Evolutionary conservation across 2,888 invertebrate species (phyloP).

Genomic region (Abrostola tripartita): DNA sequence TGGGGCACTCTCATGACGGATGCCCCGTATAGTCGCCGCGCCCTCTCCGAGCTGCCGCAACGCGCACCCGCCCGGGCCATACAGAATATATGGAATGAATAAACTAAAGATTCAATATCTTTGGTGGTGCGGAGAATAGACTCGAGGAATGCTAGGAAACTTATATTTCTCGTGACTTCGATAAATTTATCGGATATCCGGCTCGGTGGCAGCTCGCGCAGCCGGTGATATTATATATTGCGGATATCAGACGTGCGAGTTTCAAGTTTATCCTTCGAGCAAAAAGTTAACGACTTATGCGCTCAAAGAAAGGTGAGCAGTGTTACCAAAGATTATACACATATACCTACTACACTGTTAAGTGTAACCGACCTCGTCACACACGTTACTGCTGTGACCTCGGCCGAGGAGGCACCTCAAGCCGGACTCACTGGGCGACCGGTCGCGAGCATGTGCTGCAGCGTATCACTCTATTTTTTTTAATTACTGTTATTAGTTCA

Average conservation of each 20-base stretch:
- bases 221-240: conserved; percentile 29
- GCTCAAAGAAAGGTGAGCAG: not conserved
- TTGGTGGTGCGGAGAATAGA: conserved; percentile 9
- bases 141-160: conserved; percentile 13
- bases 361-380: too few species aligned
- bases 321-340: not conserved
- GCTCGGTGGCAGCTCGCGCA: conserved; percentile 9
- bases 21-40: not conserved
- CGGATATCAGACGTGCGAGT: conserved; percentile 2
- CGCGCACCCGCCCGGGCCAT: not conserved
- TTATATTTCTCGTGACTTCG: conserved; percentile 16
- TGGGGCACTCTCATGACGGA: not conserved
- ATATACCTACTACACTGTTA: too few species aligned
- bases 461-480: too few species aligned
- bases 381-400: too few species aligned
- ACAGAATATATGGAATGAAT: conserved; percentile 10
- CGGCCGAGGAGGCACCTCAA: too few species aligned
- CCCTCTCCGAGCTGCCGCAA: not conserved
- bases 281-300: conserved; percentile 4
- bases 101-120: conserved; percentile 28
- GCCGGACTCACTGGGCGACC: too few species aligned
- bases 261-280: not conserved
- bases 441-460: too few species aligned
- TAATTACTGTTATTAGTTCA: too few species aligned
- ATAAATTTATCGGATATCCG: conserved; percentile 35